Base-by-base conservation (phyloP, 2,797 vertebrate species). In the Falco rusticolus region DNA sequence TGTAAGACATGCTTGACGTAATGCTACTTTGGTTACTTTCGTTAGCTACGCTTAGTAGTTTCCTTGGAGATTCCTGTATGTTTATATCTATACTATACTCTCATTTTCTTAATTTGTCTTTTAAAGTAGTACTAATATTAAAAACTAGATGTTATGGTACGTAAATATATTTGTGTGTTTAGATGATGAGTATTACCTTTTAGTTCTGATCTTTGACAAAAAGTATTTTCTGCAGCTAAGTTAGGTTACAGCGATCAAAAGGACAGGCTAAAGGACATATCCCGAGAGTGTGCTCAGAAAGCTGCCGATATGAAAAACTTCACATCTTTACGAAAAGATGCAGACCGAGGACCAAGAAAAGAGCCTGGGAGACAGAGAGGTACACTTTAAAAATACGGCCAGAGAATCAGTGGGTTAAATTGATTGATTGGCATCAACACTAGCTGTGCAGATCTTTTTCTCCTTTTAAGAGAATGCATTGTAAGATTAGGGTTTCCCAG, bases 211-310 rank as follows among this genome's bases (percentile, higher is more conserved):
- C 34, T 84, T 43, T 92, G 85, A 93, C 91, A 92, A 68, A 47
- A 72, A n/a, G 22, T 97, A 59, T 54, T 81, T 96, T 96, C 94
- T 93, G 48, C 92, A 99, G 99, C 98, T 89, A 99, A 99, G 97
- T 91, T 98, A 41, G 96, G 97, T 61, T 97, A 97, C 83, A 95
- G 37, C 3, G 99, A 99, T 83, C 98, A 98, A 43, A 99, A 98
- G 88, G 98, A 98, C 93, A 98, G 97, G 63, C 70, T 99, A 6
- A 98, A 97, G 96, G 99, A 99, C 37, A 96, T 99, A 92, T 99
- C 99, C 78, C 98, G 98, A 96, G 99, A 99, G 95, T 99, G 98
- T 72, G 98, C 98, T 79, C 98, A 99, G 89, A 98, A 97, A 97
- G 99, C 98, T 26, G 97, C 96, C 78, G 98, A 99, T 80, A 95